These are phyloP conservation scores for Tragelaphus scriptus DNA, from an alignment of 2,113 vertebrate genomes.

Conservation along the genomic window DNA sequence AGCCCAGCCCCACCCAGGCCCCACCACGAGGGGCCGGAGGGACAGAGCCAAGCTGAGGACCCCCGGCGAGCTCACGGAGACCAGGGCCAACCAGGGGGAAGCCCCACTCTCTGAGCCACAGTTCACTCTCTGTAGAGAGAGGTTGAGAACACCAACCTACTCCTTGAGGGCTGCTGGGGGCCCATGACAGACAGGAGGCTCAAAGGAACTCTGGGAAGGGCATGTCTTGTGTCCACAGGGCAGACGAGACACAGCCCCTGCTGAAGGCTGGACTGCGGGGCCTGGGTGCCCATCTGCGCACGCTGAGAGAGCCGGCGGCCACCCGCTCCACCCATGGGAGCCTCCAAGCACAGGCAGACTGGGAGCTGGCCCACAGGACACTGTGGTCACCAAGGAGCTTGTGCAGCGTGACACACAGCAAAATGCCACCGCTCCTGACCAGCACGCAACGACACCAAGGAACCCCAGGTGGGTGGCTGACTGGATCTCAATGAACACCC, in stretches of 20 bases:
- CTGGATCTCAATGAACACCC: background rate
- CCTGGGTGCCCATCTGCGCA: fast-evolving
- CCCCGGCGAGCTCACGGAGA: background rate
- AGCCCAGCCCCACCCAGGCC: too few species aligned
- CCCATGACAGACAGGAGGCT: background rate
- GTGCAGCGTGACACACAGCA: background rate
- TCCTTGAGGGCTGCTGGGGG: background rate
- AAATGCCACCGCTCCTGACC: background rate
- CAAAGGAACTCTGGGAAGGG: background rate
- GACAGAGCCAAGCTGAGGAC: too few species aligned
- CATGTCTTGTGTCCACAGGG: background rate
- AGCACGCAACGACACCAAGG: background rate
- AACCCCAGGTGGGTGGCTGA: background rate
- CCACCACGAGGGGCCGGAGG: too few species aligned
- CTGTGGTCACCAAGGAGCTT: background rate
- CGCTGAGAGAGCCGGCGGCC: background rate
- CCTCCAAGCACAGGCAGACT: background rate
- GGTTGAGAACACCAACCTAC: background rate
- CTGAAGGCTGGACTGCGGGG: background rate
- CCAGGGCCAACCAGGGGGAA: background rate
- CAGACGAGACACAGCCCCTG: background rate
- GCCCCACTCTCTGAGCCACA: background rate
- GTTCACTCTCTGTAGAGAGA: background rate
- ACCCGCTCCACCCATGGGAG: background rate
- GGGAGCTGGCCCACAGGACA: background rate